Percentiles rank a stretch among this genome's conserved stretches.
phyloP scores from a whole-genome alignment of 2,113 vertebrate genomes.

The Platichthys stellatus region DNA sequence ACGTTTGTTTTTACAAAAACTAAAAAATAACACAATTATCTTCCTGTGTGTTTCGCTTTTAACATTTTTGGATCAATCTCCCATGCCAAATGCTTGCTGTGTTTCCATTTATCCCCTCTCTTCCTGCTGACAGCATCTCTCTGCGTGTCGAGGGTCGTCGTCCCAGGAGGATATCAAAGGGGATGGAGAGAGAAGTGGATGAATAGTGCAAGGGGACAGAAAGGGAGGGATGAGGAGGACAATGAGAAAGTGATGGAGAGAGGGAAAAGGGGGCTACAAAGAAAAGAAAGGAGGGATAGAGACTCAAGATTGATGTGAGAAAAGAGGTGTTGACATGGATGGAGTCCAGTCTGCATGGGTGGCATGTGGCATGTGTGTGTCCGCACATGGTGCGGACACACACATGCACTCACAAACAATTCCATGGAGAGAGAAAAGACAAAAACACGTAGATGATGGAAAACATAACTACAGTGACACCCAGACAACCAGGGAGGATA shows the following conservation, averaged over 20 bases:
- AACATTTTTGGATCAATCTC: slow-evolving; percentile 10
- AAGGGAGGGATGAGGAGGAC: not conserved
- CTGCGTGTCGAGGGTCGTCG: slow-evolving; percentile 1
- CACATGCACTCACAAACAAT: slow-evolving; percentile 26
- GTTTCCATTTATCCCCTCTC: slow-evolving; percentile 18
- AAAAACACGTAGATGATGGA: slow-evolving; percentile 4
- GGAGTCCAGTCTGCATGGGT: not conserved
- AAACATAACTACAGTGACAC: not conserved
- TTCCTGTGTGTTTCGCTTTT: slow-evolving; percentile 21
- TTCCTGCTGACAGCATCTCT: not conserved
- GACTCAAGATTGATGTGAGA: not conserved
- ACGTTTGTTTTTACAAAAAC: slow-evolving; percentile 61
- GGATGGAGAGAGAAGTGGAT: slow-evolving; percentile 1
- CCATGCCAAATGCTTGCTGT: not conserved
- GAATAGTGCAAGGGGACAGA: too few species aligned
- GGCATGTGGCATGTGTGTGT: too few species aligned
- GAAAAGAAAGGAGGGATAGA: not conserved
- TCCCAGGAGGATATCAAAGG: not conserved
- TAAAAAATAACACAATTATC: slow-evolving; percentile 48
- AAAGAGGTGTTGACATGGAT: slow-evolving; percentile 13
- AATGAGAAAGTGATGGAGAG: not conserved
- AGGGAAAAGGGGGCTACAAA: too few species aligned
- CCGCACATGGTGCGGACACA: not conserved
- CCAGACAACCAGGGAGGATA: slow-evolving; percentile 5
- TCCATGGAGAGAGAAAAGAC: not conserved